Conservation (phyloP, 2,113 vertebrate species). For the Chloebia gouldiae region DNA sequence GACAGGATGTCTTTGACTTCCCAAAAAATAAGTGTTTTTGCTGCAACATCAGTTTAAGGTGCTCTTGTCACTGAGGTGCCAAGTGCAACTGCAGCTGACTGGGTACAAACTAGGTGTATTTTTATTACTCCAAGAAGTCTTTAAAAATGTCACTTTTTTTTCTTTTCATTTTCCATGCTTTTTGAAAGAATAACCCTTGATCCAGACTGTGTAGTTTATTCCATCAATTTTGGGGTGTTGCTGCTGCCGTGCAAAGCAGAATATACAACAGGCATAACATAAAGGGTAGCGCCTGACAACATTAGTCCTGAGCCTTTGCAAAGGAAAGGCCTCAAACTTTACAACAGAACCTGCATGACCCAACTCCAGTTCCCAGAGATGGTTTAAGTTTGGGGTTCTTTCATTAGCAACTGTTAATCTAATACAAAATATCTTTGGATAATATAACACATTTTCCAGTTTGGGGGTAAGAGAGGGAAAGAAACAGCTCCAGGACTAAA, state of each 20-base stretch:
- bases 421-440: not conserved
- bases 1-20: not conserved
- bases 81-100: accelerated
- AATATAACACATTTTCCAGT: not conserved
- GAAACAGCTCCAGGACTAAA: not conserved
- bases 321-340: not conserved
- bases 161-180: not conserved
- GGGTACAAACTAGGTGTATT: not conserved
- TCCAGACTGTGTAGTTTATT: not conserved
- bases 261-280: not conserved
- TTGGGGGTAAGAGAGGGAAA: not conserved
- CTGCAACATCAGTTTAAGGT: not conserved
- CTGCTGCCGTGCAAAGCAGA: not conserved
- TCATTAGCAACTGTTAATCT: not conserved
- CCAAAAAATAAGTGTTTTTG: not conserved
- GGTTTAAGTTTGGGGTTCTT: not conserved
- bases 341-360: accelerated
- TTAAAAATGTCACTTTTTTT: not conserved
- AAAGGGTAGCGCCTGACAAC: not conserved
- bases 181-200: not conserved
- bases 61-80: not conserved
- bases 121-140: not conserved
- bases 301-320: not conserved
- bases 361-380: accelerated
- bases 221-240: not conserved